A percentile compares a stretch with the other conserved stretches of the same genome.
Evolutionary conservation across 2,113 vertebrate genomes (phyloP).

Genomic region (Edolisoma coerulescens): DNA sequence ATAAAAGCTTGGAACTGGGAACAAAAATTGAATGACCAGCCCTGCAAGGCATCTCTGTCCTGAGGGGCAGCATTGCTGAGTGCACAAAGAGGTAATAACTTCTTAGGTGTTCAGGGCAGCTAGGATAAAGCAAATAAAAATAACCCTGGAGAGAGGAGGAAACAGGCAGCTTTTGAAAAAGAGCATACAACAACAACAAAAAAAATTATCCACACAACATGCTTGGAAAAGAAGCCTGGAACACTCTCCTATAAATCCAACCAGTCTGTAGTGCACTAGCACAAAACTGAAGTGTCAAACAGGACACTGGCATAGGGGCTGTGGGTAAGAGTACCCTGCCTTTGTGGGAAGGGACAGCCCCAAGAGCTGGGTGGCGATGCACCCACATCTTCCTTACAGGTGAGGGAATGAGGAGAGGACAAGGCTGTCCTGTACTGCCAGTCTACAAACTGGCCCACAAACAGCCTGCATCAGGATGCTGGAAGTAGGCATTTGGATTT

Average conservation of each 20-base stretch:
- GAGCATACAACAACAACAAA: background rate
- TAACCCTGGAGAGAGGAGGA: accelerated
- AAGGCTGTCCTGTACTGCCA: background rate
- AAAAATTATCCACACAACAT: accelerated
- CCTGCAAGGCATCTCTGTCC: background rate
- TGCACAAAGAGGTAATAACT: background rate
- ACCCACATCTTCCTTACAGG: background rate
- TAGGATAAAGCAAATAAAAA: background rate
- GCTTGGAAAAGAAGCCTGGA: background rate
- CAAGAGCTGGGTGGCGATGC: accelerated
- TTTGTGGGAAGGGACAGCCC: background rate
- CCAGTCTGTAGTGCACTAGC: background rate
- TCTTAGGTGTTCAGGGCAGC: background rate
- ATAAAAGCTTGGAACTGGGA: background rate
- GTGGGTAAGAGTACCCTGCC: background rate
- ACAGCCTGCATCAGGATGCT: background rate
- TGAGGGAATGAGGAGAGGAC: background rate
- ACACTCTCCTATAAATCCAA: background rate
- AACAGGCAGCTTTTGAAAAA: background rate
- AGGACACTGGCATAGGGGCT: background rate
- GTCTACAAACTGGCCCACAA: background rate
- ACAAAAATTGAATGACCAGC: background rate
- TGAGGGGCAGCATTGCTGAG: background rate
- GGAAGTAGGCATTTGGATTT: accelerated
- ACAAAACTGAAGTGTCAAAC: background rate